Evolutionary conservation across 2,113 vertebrate genomes (phyloP).

Genomic region (Antechinus flavipes): DNA sequence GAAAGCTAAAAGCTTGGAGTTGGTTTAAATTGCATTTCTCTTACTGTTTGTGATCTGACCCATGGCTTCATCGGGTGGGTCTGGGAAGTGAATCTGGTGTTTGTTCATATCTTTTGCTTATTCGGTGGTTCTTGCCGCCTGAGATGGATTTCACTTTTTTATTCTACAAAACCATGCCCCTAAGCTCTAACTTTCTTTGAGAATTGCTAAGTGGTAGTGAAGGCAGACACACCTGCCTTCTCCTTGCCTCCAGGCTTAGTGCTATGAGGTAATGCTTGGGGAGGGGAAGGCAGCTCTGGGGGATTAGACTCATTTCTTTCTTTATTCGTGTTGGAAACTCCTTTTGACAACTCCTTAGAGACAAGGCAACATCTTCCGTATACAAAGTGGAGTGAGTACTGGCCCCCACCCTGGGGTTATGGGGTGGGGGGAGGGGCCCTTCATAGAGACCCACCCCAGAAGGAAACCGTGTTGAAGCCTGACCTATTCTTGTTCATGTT

Average conservation of each 20-base stretch:
- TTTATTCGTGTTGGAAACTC: slow-evolving; percentile 30
- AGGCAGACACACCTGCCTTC: neutral
- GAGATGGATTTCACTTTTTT: slow-evolving; percentile 33
- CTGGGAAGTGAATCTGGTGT: neutral
- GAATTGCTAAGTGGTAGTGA: neutral
- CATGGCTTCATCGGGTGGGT: neutral
- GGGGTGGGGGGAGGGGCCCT: slow-evolving; percentile 29
- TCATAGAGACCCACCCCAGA: slow-evolving; percentile 27
- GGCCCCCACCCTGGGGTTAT: slow-evolving; percentile 25
- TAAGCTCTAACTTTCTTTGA: neutral
- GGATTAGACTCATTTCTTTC: slow-evolving; percentile 45
- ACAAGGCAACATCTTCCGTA: slow-evolving; percentile 36
- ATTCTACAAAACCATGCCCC: neutral
- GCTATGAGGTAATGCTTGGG: neutral
- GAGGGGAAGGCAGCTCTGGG: slow-evolving; percentile 3
- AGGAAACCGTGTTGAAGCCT: slow-evolving; percentile 51
- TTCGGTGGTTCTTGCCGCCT: neutral
- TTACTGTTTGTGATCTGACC: neutral
- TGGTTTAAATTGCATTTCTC: neutral
- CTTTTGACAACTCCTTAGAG: slow-evolving; percentile 57
- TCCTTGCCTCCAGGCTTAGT: neutral
- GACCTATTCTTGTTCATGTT: slow-evolving; percentile 41
- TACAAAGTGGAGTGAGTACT: slow-evolving; percentile 43
- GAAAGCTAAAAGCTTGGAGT: neutral
- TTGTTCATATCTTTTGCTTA: neutral